These are phyloP conservation scores for Anthophora plumipes DNA, from an alignment of 2,888 invertebrate genomes.

Conservation along the genomic window DNA sequence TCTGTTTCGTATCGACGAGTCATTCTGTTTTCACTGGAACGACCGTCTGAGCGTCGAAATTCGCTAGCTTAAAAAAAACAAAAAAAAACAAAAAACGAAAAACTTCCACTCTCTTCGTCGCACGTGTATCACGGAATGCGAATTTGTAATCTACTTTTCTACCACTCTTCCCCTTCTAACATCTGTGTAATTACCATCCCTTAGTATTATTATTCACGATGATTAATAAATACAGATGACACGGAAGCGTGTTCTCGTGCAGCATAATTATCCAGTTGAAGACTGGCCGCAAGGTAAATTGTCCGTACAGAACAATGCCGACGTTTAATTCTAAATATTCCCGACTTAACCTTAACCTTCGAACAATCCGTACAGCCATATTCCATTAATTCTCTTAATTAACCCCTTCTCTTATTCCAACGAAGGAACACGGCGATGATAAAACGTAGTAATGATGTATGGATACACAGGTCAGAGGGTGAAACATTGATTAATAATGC, in stretches of 20 bases:
- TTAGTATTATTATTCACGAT: too few species aligned
- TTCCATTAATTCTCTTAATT: too few species aligned
- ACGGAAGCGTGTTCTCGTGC: too few species aligned
- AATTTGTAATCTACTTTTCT: too few species aligned
- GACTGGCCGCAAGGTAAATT: neutral
- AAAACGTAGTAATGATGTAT: neutral
- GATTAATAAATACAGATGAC: too few species aligned
- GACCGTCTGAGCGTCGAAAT: constrained; percentile 15
- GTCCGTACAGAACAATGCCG: neutral
- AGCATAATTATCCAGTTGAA: too few species aligned
- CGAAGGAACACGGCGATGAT: neutral
- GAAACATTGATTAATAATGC: constrained; percentile 11
- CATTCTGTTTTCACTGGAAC: constrained; percentile 23
- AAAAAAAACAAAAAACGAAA: too few species aligned
- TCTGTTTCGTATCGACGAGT: constrained; percentile 23
- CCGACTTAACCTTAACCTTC: too few species aligned
- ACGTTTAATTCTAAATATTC: too few species aligned
- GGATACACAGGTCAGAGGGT: neutral
- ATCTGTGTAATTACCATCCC: neutral
- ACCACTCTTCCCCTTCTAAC: too few species aligned
- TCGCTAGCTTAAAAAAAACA: neutral
- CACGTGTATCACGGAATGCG: too few species aligned
- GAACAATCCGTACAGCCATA: too few species aligned
- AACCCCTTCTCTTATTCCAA: neutral
- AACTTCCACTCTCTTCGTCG: neutral